phyloP scores from a whole-genome alignment of 1,140 invertebrate genomes.

The Cyclina sinensis region DNA sequence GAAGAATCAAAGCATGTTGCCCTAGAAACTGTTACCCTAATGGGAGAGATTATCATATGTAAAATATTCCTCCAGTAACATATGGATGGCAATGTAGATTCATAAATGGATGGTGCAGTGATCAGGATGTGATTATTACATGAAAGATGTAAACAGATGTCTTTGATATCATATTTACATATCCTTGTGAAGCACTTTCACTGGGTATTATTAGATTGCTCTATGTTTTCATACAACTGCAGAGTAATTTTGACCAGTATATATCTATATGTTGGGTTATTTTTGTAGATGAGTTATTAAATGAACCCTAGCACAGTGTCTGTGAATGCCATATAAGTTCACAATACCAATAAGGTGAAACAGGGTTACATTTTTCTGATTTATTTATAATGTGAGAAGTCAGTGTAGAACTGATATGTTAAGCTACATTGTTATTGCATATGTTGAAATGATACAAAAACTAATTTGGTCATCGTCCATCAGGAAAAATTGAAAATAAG shows the following conservation, averaged over 20 bases:
- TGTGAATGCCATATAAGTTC: too few species aligned
- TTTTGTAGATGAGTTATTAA: too few species aligned
- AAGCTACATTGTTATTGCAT: too few species aligned
- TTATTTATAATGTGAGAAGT: too few species aligned
- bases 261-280: too few species aligned
- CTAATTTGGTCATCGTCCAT: slow-evolving; percentile 15
- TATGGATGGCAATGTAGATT: slow-evolving; percentile 12
- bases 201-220: background rate
- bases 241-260: too few species aligned
- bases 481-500: slow-evolving; percentile 19
- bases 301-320: too few species aligned
- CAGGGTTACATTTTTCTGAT: too few species aligned
- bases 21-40: slow-evolving; percentile 43
- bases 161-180: slow-evolving; percentile 10
- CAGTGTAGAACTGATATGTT: too few species aligned
- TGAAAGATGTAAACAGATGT: slow-evolving; percentile 35
- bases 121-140: slow-evolving; percentile 29
- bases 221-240: too few species aligned
- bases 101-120: background rate
- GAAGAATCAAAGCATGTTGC: slow-evolving; percentile 48
- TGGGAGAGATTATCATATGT: slow-evolving; percentile 61
- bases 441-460: background rate
- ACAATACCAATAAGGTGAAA: too few species aligned
- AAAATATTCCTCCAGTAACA: slow-evolving; percentile 61
- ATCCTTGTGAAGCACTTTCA: background rate